Conservation (phyloP, 2,797 vertebrate species). For the Ptychadena robeensis region DNA sequence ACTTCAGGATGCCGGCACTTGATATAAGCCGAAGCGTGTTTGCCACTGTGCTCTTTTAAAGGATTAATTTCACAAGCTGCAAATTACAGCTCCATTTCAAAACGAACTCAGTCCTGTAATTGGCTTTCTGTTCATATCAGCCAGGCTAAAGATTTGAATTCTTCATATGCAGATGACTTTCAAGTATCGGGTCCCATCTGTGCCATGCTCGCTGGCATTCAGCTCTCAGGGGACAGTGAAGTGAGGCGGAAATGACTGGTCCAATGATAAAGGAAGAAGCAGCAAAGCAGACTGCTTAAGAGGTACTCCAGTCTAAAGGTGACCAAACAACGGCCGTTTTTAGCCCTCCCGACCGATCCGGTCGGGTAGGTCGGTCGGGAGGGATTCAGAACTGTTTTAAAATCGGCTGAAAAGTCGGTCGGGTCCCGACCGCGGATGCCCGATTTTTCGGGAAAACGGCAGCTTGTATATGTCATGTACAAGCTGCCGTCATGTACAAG, state of each 20-base stretch:
- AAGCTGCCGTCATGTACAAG: too few species aligned
- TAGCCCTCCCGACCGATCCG: too few species aligned
- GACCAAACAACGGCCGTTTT: too few species aligned
- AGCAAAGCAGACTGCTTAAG: neutral
- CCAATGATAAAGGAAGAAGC: conserved; percentile 5
- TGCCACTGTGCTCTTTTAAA: conserved; percentile 81
- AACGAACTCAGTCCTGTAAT: conserved; percentile 97
- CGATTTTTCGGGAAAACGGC: too few species aligned
- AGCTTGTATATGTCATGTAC: too few species aligned
- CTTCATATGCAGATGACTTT: conserved; percentile 91
- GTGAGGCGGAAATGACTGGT: conserved; percentile 55
- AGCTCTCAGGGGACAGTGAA: conserved; percentile 72
- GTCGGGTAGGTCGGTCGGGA: too few species aligned
- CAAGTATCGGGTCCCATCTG: conserved; percentile 78
- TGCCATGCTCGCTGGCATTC: conserved; percentile 70
- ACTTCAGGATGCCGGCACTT: conserved; percentile 67
- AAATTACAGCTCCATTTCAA: conserved; percentile 97
- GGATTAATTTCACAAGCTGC: conserved; percentile 91
- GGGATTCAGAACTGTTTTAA: too few species aligned
- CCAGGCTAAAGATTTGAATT: conserved; percentile 93
- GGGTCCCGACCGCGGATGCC: too few species aligned
- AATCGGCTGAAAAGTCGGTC: too few species aligned
- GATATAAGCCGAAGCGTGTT: conserved; percentile 71
- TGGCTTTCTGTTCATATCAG: conserved; percentile 94
- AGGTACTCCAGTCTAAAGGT: neutral